Evolutionary conservation across 23 tunicate species (phyloP).

Genomic region (Styela clava): DNA sequence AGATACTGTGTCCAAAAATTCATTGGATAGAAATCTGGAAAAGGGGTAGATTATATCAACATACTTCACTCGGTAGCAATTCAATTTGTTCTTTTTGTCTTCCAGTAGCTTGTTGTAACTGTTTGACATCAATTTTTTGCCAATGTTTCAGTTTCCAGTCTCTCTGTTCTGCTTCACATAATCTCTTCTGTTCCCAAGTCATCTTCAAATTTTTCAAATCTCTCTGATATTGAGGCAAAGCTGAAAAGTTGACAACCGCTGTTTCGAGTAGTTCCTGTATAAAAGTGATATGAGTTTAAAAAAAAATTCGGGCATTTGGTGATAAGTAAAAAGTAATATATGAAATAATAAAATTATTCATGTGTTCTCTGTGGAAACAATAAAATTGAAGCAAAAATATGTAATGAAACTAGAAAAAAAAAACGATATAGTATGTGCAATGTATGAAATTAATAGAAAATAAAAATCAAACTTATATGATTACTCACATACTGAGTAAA

Average conservation of each 20-base stretch:
- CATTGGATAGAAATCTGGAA: too few relatives aligned
- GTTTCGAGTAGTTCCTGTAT: slow-evolving; percentile 71
- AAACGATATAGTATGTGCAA: too few relatives aligned
- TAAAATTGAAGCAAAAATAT: background rate
- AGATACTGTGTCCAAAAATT: too few relatives aligned
- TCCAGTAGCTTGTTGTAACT: slow-evolving; percentile 52
- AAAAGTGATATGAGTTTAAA: background rate
- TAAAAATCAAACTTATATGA: too few relatives aligned
- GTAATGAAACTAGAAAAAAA: too few relatives aligned
- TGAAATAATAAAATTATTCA: background rate
- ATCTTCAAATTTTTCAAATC: slow-evolving; percentile 78
- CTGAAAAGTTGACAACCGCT: slow-evolving; percentile 78
- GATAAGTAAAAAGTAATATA: too few relatives aligned
- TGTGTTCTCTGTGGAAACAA: background rate
- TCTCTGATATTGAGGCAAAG: slow-evolving; percentile 70
- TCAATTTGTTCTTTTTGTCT: slow-evolving; percentile 73
- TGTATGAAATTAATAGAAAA: too few relatives aligned
- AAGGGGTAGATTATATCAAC: too few relatives aligned
- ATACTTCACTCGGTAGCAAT: slow-evolving; percentile 72
- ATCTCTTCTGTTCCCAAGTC: slow-evolving; percentile 77
- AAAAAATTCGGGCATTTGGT: too few relatives aligned
- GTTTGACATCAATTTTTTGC: slow-evolving; percentile 89
- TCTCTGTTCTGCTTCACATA: slow-evolving; percentile 83
- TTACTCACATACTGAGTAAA: too few relatives aligned
- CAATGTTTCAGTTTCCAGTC: slow-evolving; percentile 89